phyloP scores from a whole-genome alignment of 2,113 vertebrate species.

The Perognathus longimembris region DNA sequence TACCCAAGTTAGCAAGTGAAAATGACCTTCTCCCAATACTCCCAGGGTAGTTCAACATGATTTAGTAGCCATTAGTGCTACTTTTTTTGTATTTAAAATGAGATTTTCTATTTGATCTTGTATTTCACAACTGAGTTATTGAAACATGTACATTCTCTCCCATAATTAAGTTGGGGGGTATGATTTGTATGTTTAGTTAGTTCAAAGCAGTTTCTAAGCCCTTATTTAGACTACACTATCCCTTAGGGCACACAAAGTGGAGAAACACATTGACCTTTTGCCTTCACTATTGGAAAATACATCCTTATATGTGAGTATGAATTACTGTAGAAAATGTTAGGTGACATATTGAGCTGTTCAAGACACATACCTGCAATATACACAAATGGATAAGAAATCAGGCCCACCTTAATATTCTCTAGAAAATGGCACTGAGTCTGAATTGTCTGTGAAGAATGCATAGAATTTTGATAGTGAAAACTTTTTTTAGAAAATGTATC shows the following conservation, averaged over 20 bases:
- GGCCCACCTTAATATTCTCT: neutral
- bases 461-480: neutral
- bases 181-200: neutral
- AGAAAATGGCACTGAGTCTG: neutral
- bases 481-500: slow-evolving; percentile 22
- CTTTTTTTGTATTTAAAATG: slow-evolving; percentile 18
- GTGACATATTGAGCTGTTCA: neutral
- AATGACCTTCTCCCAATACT: neutral
- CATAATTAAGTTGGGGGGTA: neutral
- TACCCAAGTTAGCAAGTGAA: neutral
- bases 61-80: neutral
- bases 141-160: neutral
- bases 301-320: neutral
- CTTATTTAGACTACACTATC: no score
- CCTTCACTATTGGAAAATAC: neutral
- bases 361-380: neutral
- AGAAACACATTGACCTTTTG: neutral
- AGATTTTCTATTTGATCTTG: neutral
- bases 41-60: neutral
- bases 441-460: neutral
- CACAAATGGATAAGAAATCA: neutral
- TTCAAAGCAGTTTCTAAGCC: neutral
- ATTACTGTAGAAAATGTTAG: neutral
- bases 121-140: slow-evolving; percentile 4
- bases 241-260: neutral